Evolutionary conservation across 2,113 vertebrate genomes (phyloP), one percentile per base, ranked within the genome.

Genomic region (Prolemur simus): DNA sequence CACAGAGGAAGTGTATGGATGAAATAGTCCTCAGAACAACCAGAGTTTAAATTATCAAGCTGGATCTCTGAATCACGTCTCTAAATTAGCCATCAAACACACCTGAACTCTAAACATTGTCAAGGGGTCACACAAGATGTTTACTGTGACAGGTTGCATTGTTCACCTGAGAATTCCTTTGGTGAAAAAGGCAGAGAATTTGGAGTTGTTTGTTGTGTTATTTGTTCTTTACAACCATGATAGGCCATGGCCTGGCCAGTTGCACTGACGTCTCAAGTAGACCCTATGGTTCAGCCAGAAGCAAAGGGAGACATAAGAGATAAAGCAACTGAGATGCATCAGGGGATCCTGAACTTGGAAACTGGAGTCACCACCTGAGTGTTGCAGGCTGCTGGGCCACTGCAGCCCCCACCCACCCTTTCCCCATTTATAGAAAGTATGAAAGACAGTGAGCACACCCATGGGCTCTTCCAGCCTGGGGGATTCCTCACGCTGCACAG

Each of bases 101-200:
- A 2, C 34, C 34, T 27, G 18, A 21, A 17, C 14, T 71, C 32
- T 49, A n/a, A 78, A 71, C 71, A 18, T 63, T 42, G 45, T 63
- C 29, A 58, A 76, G 11, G 15, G 42, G 29, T 93, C 87, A 78
- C 27, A 7, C 58, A 37, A 86, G 60, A n/a, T 5, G 1, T 66
- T 86, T 77, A 52, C 64, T 78, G 23, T 52, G n/a, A 69, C 18
- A 56, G 91, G 83, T 5, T 56, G 29, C 13, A 25, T 2, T 69
- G 69, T 80, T 94, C 7, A 88, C 3, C 47, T 88, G 63, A 85
- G 58, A 52, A 80, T 90, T 58, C 71, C n/a, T 89, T 92, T 69
- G 45, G 25, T 92, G 23, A 54, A 95, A 95, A 89, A 84, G 29
- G 21, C 34, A 91, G 83, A 73, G 18, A 87, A 27, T 56, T 93